These are phyloP conservation scores for Parauchenoglanis ngamensis DNA, from an alignment of 2,797 vertebrate genomes.

Conservation along the genomic window DNA sequence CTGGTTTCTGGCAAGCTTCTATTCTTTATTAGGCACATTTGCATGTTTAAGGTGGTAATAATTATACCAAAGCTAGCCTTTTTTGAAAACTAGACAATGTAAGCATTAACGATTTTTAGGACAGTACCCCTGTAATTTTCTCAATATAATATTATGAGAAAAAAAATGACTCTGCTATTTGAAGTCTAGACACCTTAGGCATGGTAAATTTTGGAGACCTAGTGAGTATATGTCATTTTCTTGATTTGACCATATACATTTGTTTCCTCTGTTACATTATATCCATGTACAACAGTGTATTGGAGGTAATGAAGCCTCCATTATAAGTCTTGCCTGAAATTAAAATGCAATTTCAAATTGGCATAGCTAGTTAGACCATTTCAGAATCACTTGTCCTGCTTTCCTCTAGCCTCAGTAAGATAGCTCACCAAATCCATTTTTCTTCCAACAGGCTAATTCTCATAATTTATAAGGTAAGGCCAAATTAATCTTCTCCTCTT, in stretches of 20 bases:
- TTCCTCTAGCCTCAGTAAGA: constrained; percentile 47
- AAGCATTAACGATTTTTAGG: not conserved
- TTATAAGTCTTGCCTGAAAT: constrained; percentile 30
- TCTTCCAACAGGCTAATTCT: constrained; percentile 73
- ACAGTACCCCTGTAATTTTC: not conserved
- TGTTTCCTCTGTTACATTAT: constrained; percentile 4
- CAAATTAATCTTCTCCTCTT: constrained; percentile 67
- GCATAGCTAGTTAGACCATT: constrained; percentile 56
- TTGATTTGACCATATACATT: constrained; percentile 9
- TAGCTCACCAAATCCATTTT: constrained; percentile 65
- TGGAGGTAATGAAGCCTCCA: constrained; percentile 6
- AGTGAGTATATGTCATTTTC: not conserved
- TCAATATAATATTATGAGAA: not conserved
- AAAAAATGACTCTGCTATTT: not conserved
- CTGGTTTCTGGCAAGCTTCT: constrained; percentile 4
- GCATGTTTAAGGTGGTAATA: not conserved
- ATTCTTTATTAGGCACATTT: not conserved
- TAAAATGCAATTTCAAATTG: constrained; percentile 51
- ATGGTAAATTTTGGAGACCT: not conserved
- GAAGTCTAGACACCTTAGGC: not conserved
- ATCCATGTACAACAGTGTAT: not conserved
- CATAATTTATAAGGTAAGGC: constrained; percentile 74
- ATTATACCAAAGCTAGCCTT: not conserved
- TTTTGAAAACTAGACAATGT: not conserved
- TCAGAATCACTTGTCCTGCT: constrained; percentile 43